Percentiles rank a stretch among this genome's conserved stretches.
Conservation (phyloP, 2,888 invertebrate genomes). For the Cryptocephalus moraei region DNA sequence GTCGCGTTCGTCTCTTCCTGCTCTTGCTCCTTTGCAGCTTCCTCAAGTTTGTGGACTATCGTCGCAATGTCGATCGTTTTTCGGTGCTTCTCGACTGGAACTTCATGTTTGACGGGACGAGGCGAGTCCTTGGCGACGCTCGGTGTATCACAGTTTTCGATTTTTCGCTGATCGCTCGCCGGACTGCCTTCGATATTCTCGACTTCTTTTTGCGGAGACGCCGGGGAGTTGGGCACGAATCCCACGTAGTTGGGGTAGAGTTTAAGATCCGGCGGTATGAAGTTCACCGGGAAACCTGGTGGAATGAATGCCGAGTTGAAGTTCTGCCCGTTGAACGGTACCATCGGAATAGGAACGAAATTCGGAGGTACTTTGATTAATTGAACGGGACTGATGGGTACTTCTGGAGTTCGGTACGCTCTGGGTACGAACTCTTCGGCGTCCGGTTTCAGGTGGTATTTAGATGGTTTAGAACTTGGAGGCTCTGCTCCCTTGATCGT, state of each 20-base stretch:
- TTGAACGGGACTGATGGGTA: conserved; percentile 22
- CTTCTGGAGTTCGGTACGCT: conserved; percentile 22
- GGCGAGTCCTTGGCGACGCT: conserved; percentile 11
- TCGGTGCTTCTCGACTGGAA: conserved; percentile 7
- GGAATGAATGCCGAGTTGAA: conserved; percentile 27
- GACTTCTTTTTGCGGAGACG: conserved; percentile 3
- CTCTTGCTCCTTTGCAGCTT: conserved; percentile 33
- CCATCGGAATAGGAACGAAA: conserved; percentile 30
- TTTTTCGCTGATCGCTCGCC: conserved; percentile 3
- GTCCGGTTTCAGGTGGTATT: conserved; percentile 32
- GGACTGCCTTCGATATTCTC: conserved; percentile 6
- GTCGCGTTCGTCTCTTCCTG: conserved; percentile 7
- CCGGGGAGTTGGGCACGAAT: conserved; percentile 16
- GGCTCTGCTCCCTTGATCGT: neutral
- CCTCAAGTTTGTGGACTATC: conserved; percentile 37
- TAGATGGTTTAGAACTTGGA: conserved; percentile 4
- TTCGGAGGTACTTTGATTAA: conserved; percentile 29
- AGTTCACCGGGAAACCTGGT: conserved; percentile 29
- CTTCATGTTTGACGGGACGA: conserved; percentile 9
- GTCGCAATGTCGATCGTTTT: conserved; percentile 33
- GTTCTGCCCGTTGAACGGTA: conserved; percentile 23
- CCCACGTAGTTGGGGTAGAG: conserved; percentile 21
- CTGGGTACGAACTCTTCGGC: conserved; percentile 39
- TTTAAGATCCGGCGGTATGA: conserved; percentile 27
- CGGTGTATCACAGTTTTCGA: conserved; percentile 9